Percentiles rank a stretch among this genome's conserved stretches.
Evolutionary conservation across 2,797 vertebrate genomes (phyloP).

Genomic region (Carapus acus): DNA sequence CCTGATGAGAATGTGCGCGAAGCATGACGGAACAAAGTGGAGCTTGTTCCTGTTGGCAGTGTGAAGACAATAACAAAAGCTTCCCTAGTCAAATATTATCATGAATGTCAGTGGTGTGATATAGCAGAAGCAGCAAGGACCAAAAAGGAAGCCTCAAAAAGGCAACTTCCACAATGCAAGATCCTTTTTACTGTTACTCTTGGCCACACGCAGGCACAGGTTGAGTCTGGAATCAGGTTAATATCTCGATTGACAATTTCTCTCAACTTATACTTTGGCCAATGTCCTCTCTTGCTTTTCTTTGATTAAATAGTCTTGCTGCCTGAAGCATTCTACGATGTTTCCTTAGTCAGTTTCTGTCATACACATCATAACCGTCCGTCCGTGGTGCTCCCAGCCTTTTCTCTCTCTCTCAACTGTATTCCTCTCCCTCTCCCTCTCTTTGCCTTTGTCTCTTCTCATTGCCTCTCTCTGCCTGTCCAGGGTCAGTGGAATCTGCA

Average conservation of each 20-base stretch:
- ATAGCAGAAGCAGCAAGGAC: slow-evolving; percentile 46
- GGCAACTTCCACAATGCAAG: slow-evolving; percentile 63
- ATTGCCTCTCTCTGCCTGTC: slow-evolving; percentile 32
- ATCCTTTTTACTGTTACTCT: slow-evolving; percentile 20
- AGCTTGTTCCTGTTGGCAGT: too few species aligned
- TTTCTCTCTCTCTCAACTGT: slow-evolving; percentile 38
- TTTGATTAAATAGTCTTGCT: slow-evolving; percentile 2
- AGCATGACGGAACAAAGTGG: too few species aligned
- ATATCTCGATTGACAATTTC: too few species aligned
- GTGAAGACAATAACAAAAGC: too few species aligned
- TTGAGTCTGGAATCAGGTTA: too few species aligned
- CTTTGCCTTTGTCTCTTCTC: slow-evolving; percentile 40
- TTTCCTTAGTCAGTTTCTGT: neutral
- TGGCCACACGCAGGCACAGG: neutral
- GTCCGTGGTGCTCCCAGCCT: neutral
- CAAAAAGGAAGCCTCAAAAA: slow-evolving; percentile 52
- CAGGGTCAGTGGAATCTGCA: slow-evolving; percentile 59
- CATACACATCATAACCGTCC: neutral
- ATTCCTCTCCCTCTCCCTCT: slow-evolving; percentile 40
- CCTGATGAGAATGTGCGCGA: too few species aligned
- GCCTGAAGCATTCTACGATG: neutral
- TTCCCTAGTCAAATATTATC: too few species aligned
- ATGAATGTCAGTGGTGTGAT: slow-evolving; percentile 24
- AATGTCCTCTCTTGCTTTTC: slow-evolving; percentile 1
- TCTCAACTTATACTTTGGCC: slow-evolving; percentile 10